These are phyloP conservation scores for Blastobasis adustella DNA, from an alignment of 2,888 invertebrate species.

Conservation along the genomic window DNA sequence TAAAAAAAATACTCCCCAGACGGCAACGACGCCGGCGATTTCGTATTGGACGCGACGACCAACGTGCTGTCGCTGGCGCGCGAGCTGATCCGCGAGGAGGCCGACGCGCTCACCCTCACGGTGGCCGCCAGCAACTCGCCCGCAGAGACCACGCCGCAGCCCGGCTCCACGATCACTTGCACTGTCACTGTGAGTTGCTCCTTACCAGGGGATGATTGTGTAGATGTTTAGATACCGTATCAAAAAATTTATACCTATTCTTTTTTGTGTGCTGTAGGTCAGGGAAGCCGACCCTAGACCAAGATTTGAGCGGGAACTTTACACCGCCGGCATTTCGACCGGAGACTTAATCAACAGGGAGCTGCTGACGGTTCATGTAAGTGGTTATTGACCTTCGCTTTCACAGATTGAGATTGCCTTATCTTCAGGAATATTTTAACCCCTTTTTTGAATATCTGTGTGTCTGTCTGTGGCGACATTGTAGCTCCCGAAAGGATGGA, in stretches of 20 bases:
- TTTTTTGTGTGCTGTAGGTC: constrained; percentile 47
- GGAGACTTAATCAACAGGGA: constrained; percentile 53
- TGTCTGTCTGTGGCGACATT: no score
- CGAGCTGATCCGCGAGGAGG: constrained; percentile 58
- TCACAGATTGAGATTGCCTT: no score
- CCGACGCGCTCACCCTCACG: constrained; percentile 43
- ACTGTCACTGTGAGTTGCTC: constrained; percentile 57
- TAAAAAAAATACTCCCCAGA: constrained; percentile 21
- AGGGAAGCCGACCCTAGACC: constrained; percentile 78
- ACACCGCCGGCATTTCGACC: constrained; percentile 69
- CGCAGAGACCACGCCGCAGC: constrained; percentile 26
- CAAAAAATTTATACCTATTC: neutral
- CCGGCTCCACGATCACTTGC: constrained; percentile 47
- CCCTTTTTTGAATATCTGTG: no score
- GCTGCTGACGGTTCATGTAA: constrained; percentile 65
- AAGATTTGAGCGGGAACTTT: constrained; percentile 54
- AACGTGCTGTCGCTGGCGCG: constrained; percentile 44
- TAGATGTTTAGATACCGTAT: neutral
- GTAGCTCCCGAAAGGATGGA: no score
- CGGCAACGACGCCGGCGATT: constrained; percentile 43
- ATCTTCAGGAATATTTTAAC: no score
- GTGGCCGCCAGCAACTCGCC: constrained; percentile 67
- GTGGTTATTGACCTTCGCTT: neutral
- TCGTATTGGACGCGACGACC: constrained; percentile 40
- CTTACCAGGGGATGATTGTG: no score